Evolutionary conservation across 2,797 vertebrate genomes (phyloP).

Genomic region (Thripadectes ignobilis): DNA sequence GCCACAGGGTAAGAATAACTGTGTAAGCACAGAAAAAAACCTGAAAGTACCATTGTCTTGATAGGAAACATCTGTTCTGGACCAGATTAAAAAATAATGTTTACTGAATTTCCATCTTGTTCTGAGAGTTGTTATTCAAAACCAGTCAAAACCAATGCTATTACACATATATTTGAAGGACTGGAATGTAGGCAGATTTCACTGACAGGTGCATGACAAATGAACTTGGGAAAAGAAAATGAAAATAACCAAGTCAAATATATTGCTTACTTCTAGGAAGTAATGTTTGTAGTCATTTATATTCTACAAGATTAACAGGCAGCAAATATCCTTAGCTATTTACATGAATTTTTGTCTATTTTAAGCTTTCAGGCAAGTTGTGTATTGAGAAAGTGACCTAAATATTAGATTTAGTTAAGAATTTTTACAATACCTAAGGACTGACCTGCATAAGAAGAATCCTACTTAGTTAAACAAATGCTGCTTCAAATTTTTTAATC

Average conservation of each 20-base stretch:
- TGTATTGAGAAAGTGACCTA: background rate
- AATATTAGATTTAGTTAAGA: background rate
- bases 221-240: constrained; percentile 27
- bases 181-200: constrained; percentile 30
- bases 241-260: constrained; percentile 3
- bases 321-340: background rate
- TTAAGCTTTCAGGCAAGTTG: background rate
- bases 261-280: constrained; percentile 8
- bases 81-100: background rate
- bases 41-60: background rate
- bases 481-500: background rate
- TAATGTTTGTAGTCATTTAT: background rate
- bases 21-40: background rate
- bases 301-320: background rate
- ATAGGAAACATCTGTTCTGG: background rate
- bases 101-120: background rate
- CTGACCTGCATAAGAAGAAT: background rate
- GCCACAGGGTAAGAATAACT: background rate
- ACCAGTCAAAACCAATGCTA: constrained; percentile 24
- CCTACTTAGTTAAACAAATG: background rate
- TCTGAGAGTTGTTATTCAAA: constrained; percentile 29
- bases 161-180: constrained; percentile 31
- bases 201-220: constrained; percentile 29
- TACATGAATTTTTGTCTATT: background rate
- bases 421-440: background rate